Percentiles rank a stretch among this genome's conserved stretches.
phyloP scores from a whole-genome alignment of 2,888 invertebrate species.

The Dusona sp. region DNA sequence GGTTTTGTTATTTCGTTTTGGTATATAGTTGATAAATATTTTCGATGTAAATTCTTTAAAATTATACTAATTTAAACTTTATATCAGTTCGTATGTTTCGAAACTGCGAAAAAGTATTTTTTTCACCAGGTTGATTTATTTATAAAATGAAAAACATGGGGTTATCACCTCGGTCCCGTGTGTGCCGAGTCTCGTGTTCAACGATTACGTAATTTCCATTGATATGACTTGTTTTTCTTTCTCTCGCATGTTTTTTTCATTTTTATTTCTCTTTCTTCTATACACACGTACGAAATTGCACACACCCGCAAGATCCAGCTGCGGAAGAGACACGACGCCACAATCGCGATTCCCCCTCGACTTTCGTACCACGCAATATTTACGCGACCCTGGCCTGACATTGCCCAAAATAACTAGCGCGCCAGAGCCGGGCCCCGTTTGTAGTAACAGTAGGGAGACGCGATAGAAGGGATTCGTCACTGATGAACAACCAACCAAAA shows the following conservation, averaged over 20 bases:
- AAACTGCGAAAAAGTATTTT: not conserved
- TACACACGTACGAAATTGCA: not conserved
- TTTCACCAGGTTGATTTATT: constrained; percentile 21
- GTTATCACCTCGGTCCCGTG: constrained; percentile 1
- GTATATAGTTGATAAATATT: too few relatives aligned
- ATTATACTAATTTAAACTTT: not conserved
- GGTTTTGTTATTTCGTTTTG: too few relatives aligned
- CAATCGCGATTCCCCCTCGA: constrained; percentile 48
- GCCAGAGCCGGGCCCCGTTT: constrained; percentile 31
- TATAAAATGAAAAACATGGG: constrained; percentile 6
- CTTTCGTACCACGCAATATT: constrained; percentile 74
- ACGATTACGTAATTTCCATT: constrained; percentile 57
- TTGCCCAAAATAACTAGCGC: constrained; percentile 81
- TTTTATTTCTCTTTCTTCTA: constrained; percentile 17
- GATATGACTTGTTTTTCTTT: constrained; percentile 41
- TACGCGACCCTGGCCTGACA: constrained; percentile 79
- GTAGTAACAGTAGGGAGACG: constrained; percentile 63
- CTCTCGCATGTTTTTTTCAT: not conserved
- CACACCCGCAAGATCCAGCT: constrained; percentile 37
- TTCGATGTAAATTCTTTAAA: not conserved
- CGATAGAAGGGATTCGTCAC: constrained; percentile 73
- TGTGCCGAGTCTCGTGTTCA: constrained; percentile 46
- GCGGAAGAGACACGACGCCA: constrained; percentile 52
- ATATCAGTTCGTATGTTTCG: not conserved
- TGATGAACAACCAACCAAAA: constrained; percentile 58